Base-by-base conservation (phyloP, 2,113 vertebrate species). In the Brachionichthys hirsutus region DNA sequence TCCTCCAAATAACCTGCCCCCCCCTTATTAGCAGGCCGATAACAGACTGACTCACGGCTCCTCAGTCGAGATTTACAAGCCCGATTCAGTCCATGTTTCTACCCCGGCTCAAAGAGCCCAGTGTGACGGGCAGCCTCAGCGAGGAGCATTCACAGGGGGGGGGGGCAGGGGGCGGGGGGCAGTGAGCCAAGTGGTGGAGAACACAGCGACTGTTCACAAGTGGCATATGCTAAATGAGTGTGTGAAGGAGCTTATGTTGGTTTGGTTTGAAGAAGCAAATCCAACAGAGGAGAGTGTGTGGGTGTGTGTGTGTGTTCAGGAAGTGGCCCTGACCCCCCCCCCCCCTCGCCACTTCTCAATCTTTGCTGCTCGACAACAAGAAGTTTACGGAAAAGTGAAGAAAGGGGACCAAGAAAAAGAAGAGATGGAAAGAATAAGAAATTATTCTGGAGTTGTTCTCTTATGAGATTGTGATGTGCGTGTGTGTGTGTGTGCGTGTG, bases 221-320 rank as follows among this genome's bases (percentile, higher is more conserved):
- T 48, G 78, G 82, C 85, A 88, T 84, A 85, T 76, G 84, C 68
- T 75, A 12, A 54, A 51, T 59, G 64, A 70, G 69, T 36, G 67
- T 47, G 69, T 63, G 50, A 77, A 14, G 16, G 70, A 80, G 82
- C 84, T 85, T 67, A 75, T 76, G 76, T 65, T 58, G 54, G 67
- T 66, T 72, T 68, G 74, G 63, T 83, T 65, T 34, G 38, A 77
- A 55, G 48, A 50, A 43, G 50, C 54, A 57, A 44, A 43, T 60
- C 41, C 9, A 66, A 66, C 77, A 80, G 77, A 81, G 70, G 56
- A 30, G 67, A 34, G 44, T 24, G 54, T 42, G 30, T 62, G 45
- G 20, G 44, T 30, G 34, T 43, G 62, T 38, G 38, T 19, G 34
- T 50, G n/a, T 58, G 53, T 36, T 65, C 43, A 65, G 75, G 24